phyloP scores from a whole-genome alignment of 2,888 invertebrate genomes.

The Xiphydria camelus region DNA sequence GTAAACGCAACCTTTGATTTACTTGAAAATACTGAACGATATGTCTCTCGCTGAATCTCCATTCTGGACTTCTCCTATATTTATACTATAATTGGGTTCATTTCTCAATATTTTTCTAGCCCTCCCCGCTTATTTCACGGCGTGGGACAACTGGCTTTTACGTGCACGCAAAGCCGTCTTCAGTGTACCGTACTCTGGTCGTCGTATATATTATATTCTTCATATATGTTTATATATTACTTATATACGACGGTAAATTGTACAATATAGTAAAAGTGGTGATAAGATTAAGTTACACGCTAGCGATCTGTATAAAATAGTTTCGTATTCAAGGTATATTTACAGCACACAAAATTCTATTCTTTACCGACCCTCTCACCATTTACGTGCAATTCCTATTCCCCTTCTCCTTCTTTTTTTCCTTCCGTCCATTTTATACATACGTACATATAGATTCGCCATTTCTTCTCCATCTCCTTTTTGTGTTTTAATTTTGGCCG shows the following conservation, averaged over 20 bases:
- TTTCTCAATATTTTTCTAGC: constrained; percentile 16
- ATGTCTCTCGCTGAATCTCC: constrained; percentile 35
- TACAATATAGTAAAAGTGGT: constrained; percentile 38
- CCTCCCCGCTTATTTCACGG: constrained; percentile 8
- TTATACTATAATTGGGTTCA: constrained; percentile 4
- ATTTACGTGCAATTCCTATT: no score
- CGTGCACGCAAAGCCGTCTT: constrained; percentile 14
- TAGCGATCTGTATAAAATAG: constrained; percentile 55
- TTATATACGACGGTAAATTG: constrained; percentile 33
- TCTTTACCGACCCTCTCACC: no score
- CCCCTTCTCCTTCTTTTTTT: no score
- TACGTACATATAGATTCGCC: constrained; percentile 7
- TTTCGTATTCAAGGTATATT: constrained; percentile 44
- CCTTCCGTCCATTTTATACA: no score
- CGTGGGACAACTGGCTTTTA: no score
- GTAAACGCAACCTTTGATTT: no score
- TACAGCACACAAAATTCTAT: constrained; percentile 40
- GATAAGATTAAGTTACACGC: constrained; percentile 31
- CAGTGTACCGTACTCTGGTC: constrained; percentile 35
- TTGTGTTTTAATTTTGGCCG: no score
- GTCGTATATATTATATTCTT: constrained; percentile 7
- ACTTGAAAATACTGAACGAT: constrained; percentile 42
- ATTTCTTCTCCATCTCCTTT: no score
- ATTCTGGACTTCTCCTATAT: constrained; percentile 2
- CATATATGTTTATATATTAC: constrained; percentile 32